Evolutionary conservation across 2,888 invertebrate species (phyloP).

Genomic region (Amiota mariae): DNA sequence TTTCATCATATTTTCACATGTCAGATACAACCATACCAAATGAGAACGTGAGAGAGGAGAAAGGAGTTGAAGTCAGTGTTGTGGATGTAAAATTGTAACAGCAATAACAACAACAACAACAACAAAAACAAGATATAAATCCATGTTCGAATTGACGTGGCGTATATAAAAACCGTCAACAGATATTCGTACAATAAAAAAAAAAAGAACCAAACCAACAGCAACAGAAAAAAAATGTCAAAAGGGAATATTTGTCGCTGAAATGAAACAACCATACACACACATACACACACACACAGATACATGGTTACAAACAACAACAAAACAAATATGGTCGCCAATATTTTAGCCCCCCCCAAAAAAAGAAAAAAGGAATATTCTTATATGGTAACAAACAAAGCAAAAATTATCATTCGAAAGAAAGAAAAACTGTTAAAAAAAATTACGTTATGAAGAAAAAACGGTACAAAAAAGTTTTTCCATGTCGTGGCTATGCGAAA

Average conservation of each 20-base stretch:
- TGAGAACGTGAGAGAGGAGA: background rate
- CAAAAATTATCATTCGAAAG: constrained; percentile 58
- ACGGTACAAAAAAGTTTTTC: constrained; percentile 45
- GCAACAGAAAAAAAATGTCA: background rate
- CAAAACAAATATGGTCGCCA: constrained; percentile 4
- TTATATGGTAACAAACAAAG: constrained; percentile 64
- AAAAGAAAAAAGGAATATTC: constrained; percentile 46
- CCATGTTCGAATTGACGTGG: constrained; percentile 40
- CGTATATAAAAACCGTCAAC: constrained; percentile 33
- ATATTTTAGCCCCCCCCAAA: constrained; percentile 34
- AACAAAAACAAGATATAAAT: constrained; percentile 43
- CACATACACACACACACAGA: constrained; percentile 34
- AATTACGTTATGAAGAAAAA: constrained; percentile 28
- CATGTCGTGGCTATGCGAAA: constrained; percentile 56
- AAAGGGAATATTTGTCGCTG: background rate
- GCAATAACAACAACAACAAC: no score
- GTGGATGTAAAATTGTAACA: background rate
- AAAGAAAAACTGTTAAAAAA: background rate
- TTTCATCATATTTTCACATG: constrained; percentile 48
- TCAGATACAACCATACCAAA: constrained; percentile 43
- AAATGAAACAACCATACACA: constrained; percentile 23
- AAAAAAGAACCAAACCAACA: no score
- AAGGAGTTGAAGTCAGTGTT: no score
- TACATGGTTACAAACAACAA: constrained; percentile 30
- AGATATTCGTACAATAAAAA: constrained; percentile 20